Conservation (phyloP, 2,797 vertebrate species). For the Enteromius trimaculatus region DNA sequence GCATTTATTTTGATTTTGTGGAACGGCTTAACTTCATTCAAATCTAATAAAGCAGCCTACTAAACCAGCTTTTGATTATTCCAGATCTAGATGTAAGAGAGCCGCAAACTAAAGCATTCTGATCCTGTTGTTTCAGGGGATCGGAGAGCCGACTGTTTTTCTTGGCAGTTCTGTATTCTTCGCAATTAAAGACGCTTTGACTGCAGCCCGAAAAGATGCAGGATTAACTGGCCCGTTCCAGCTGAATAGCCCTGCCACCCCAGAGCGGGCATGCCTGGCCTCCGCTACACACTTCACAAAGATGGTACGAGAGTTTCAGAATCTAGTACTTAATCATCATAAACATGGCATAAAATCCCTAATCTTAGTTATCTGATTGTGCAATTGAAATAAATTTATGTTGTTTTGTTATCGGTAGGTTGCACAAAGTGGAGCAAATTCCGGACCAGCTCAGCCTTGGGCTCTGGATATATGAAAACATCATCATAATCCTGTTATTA, state of each 20-base stretch:
- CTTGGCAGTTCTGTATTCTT: constrained; percentile 89
- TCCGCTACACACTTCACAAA: constrained; percentile 82
- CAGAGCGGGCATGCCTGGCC: constrained; percentile 82
- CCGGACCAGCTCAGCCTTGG: constrained; percentile 71
- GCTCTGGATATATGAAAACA: constrained; percentile 70
- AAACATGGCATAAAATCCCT: neutral
- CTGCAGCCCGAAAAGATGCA: constrained; percentile 75
- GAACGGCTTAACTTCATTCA: neutral
- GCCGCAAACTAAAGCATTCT: neutral
- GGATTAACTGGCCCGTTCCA: constrained; percentile 72
- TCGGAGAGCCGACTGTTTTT: constrained; percentile 85
- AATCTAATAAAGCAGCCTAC: neutral
- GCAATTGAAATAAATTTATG: neutral
- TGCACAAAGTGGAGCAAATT: constrained; percentile 66
- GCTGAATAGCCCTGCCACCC: constrained; percentile 83
- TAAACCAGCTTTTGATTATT: neutral
- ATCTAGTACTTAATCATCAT: neutral
- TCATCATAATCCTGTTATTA: neutral
- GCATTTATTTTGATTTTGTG: neutral
- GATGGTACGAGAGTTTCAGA: constrained; percentile 73
- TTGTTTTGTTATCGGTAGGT: constrained; percentile 63
- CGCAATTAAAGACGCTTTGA: constrained; percentile 84
- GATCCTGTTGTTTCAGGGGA: constrained; percentile 75
- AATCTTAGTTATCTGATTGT: neutral
- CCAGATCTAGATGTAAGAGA: neutral